phyloP scores from a whole-genome alignment of 2,888 invertebrate species.

The Dinocampus coccinellae region DNA sequence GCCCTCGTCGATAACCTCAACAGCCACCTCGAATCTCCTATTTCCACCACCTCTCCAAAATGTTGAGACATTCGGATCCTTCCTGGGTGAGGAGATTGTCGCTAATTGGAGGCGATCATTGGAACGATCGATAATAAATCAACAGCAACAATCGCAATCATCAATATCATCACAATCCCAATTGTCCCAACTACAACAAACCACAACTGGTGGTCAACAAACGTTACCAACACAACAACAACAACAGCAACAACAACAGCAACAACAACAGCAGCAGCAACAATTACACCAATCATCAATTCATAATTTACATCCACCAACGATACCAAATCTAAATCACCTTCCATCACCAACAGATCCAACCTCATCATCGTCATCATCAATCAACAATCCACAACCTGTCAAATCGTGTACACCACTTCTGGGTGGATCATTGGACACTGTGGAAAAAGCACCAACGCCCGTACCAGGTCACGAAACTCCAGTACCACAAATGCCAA shows the following conservation, averaged over 20 bases:
- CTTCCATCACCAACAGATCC: conserved; percentile 72
- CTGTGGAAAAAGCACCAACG: conserved; percentile 68
- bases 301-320: conserved; percentile 63
- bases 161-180: conserved; percentile 69
- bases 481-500: conserved; percentile 70
- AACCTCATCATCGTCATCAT: conserved; percentile 58
- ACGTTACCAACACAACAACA: conserved; percentile 51
- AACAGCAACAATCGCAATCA: conserved; percentile 68
- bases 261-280: not conserved
- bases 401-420: conserved; percentile 64
- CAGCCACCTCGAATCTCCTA: conserved; percentile 67
- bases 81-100: conserved; percentile 87
- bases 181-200: conserved; percentile 71
- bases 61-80: conserved; percentile 80
- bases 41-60: conserved; percentile 75
- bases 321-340: conserved; percentile 71
- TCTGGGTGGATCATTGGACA: conserved; percentile 48
- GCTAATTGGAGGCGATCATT: conserved; percentile 82
- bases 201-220: conserved; percentile 49
- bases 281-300: conserved; percentile 62
- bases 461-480: conserved; percentile 71
- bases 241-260: not conserved
- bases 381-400: conserved; percentile 51
- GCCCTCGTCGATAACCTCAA: conserved; percentile 65
- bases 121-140: conserved; percentile 71